These are phyloP conservation scores for Sebastes matsubarae DNA, from an alignment of 2,797 vertebrate genomes.

Conservation along the genomic window DNA sequence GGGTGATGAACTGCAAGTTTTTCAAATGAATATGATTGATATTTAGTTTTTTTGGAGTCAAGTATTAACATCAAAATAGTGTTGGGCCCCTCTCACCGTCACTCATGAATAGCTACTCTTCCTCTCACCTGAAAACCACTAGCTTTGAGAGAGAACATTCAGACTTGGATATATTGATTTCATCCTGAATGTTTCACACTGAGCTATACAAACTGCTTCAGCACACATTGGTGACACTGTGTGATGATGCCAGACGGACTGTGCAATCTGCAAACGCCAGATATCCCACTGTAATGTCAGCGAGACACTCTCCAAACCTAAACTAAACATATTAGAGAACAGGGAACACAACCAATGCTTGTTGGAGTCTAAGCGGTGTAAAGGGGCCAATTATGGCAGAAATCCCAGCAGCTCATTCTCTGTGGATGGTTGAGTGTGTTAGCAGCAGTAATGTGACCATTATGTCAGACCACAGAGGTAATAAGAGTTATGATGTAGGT, in stretches of 20 bases:
- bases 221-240: neutral
- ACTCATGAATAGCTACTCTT: neutral
- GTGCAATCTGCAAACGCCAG: neutral
- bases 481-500: neutral
- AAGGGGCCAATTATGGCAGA: neutral
- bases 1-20: neutral
- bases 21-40: neutral
- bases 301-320: neutral
- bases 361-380: neutral
- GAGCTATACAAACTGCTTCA: neutral
- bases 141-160: neutral
- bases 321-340: neutral
- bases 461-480: constrained; percentile 2
- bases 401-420: neutral
- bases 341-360: neutral
- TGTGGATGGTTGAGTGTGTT: neutral
- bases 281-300: neutral
- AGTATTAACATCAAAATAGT: neutral
- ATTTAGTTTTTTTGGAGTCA: neutral
- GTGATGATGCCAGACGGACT: neutral
- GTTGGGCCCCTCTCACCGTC: neutral
- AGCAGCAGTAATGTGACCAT: constrained; percentile 12
- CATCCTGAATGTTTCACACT: neutral
- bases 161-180: neutral
- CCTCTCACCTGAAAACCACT: neutral